Evolutionary conservation across 2,888 invertebrate species (phyloP).

Genomic region (Tricholauxania praeusta): DNA sequence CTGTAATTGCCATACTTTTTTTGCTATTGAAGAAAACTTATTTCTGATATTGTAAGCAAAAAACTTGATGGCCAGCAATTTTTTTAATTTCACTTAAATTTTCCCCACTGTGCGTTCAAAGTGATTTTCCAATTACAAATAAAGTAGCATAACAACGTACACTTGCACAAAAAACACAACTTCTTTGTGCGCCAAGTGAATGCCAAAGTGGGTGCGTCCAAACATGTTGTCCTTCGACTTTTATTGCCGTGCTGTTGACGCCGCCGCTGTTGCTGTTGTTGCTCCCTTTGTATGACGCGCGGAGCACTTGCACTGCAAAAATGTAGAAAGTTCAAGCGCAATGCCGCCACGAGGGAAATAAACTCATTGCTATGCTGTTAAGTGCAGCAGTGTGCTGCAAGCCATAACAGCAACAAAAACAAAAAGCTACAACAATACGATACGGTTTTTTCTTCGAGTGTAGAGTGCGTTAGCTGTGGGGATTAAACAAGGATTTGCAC

Average conservation of each 20-base stretch:
- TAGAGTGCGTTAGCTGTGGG: not conserved
- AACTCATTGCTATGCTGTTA: slow-evolving; percentile 7
- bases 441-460: not conserved
- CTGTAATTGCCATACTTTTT: no score
- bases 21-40: no score
- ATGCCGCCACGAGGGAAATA: slow-evolving; percentile 4
- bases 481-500: slow-evolving; percentile 33
- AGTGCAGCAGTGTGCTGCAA: slow-evolving; percentile 11
- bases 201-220: slow-evolving; percentile 7
- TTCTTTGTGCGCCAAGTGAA: not conserved
- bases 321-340: not conserved
- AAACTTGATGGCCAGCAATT: no score
- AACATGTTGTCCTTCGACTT: slow-evolving; percentile 15
- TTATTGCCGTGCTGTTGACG: slow-evolving; percentile 1
- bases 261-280: not conserved
- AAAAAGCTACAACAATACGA: not conserved
- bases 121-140: no score
- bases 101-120: no score
- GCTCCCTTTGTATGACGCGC: not conserved
- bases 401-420: not conserved
- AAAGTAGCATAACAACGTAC: no score
- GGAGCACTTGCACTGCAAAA: no score
- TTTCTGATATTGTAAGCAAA: no score
- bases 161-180: no score
- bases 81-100: no score